These are phyloP conservation scores for Peucedramus taeniatus DNA, from an alignment of 2,113 vertebrate species.

Conservation along the genomic window DNA sequence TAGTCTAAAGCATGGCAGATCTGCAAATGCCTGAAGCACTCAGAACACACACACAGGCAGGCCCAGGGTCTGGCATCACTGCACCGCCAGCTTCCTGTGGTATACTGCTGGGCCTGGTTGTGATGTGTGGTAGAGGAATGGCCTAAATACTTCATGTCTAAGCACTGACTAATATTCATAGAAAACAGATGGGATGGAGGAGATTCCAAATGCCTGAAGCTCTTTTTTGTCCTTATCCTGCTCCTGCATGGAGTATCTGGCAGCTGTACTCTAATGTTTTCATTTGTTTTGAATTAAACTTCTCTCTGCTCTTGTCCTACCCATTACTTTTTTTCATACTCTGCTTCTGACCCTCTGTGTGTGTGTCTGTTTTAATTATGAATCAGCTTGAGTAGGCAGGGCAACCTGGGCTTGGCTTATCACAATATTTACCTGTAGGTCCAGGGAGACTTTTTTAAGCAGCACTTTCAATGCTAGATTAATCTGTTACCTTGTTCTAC, in stretches of 20 bases:
- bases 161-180: neutral
- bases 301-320: neutral
- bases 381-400: neutral
- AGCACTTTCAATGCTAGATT: neutral
- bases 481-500: neutral
- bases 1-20: neutral
- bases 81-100: neutral
- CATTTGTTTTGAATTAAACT: neutral
- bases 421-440: neutral
- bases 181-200: constrained; percentile 23
- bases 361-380: neutral
- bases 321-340: neutral
- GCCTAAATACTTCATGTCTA: neutral
- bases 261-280: neutral
- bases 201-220: neutral
- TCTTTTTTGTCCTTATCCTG: neutral
- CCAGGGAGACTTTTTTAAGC: neutral
- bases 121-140: neutral
- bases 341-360: neutral
- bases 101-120: neutral
- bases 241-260: neutral
- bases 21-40: fast-evolving
- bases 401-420: neutral
- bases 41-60: neutral
- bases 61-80: neutral